phyloP scores from a whole-genome alignment of 2,113 vertebrate species.

The Prunella fulvescens region DNA sequence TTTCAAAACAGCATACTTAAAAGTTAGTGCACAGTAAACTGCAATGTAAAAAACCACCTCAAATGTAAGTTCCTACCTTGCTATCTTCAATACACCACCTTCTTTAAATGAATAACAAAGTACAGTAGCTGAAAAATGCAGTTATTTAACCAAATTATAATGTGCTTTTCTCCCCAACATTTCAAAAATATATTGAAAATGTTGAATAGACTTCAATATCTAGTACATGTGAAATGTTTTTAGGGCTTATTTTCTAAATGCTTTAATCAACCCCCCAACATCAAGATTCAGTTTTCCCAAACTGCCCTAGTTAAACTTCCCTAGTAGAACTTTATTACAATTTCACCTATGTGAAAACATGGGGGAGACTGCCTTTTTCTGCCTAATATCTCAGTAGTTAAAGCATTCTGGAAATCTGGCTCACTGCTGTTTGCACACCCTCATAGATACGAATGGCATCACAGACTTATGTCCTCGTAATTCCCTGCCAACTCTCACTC shows the following conservation, averaged over 20 bases:
- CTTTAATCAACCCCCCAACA: background rate
- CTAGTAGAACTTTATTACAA: background rate
- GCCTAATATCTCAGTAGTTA: background rate
- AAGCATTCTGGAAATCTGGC: slow-evolving; percentile 1
- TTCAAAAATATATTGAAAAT: background rate
- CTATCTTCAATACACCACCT: background rate
- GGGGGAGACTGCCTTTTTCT: background rate
- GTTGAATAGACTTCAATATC: background rate
- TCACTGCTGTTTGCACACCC: slow-evolving; percentile 35
- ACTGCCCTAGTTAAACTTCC: background rate
- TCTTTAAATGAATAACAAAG: background rate
- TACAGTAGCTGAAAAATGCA: background rate
- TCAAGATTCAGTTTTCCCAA: background rate
- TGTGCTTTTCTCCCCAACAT: background rate
- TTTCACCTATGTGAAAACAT: background rate
- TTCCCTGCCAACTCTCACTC: slow-evolving; percentile 38
- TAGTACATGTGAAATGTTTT: background rate
- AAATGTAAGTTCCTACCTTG: background rate
- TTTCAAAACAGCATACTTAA: background rate
- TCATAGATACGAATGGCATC: background rate
- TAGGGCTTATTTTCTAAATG: background rate
- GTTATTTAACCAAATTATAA: background rate
- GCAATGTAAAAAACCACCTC: background rate
- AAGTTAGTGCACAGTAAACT: background rate
- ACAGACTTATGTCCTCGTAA: slow-evolving; percentile 9